Evolutionary conservation across 2,113 vertebrate genomes (phyloP), one percentile per base, ranked within the genome.

Genomic region (Carassius carassius): DNA sequence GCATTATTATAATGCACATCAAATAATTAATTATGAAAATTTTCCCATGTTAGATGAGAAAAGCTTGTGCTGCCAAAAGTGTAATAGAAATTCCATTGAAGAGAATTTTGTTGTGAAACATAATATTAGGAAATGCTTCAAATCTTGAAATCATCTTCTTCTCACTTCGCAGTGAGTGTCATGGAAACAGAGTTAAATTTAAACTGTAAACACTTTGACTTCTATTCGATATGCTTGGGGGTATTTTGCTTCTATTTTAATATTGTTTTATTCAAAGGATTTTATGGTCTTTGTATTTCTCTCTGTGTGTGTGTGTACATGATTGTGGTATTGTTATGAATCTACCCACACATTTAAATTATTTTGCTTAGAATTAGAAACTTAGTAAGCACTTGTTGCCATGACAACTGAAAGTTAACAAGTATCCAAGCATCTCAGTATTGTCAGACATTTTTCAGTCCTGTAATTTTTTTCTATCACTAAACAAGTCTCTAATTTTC

Each of bases 381-480:
- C 51, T 67, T 65, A 85, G 16, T 54, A 41, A 72, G 73, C 78
- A 74, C 32, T 65, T 41, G 54, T 87, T 74, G 54, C 79, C 79
- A 87, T 85, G 86, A 78, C 78, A 85, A 87, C 83, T 70, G 19
- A 81, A 54, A 54, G 29, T 49, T 58, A 21, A 8, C 29, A 77
- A 77, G 3, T 14, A 19, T 32, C 10, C 5, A 41, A 60, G 74
- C 49, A 12, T 77, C 17, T 35, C 25, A 35, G 5, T 70, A 35
- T 21, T 56, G 8, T 35, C 25, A 29, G 23, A 47, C 4, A 19
- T 29, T 47, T 47, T 47, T 47, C 44, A 47, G 44, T 47, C 44
- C 44, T 47, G 44, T 47, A 47, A 47, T 17, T 56, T 56, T 1
- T 56, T 56, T 6, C 41, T 19, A 21, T 21, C 8, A 69, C 65